phyloP scores from a whole-genome alignment of 2,888 invertebrate genomes.

The Nebria salina region DNA sequence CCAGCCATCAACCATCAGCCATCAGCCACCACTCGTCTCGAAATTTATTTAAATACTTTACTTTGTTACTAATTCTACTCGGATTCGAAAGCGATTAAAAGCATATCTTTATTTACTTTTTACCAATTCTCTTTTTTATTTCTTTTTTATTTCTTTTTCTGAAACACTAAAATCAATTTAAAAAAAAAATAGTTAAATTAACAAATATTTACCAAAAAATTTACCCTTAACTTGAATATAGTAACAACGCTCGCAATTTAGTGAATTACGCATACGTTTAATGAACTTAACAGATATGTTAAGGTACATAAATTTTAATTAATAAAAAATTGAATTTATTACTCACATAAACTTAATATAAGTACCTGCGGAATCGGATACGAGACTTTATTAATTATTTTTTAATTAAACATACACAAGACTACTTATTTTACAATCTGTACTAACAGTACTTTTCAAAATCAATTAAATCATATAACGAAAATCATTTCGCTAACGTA shows the following conservation, averaged over 20 bases:
- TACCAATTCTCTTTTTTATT: not conserved
- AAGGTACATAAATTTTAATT: not conserved
- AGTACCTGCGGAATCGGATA: not conserved
- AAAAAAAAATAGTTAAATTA: not conserved
- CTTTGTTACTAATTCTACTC: not conserved
- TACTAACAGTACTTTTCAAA: no score
- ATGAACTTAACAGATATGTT: not conserved
- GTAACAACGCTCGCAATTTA: not conserved
- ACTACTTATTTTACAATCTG: not conserved
- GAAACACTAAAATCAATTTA: no score
- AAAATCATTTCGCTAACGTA: no score
- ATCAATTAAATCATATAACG: no score
- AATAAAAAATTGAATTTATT: not conserved
- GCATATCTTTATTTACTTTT: not conserved
- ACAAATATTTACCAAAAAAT: no score
- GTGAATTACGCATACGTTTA: not conserved
- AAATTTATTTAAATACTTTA: not conserved
- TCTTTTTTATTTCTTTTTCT: not conserved
- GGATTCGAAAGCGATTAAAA: not conserved
- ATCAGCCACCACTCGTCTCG: not conserved
- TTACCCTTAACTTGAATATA: no score
- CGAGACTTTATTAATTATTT: not conserved
- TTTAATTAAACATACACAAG: not conserved
- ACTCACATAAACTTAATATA: not conserved
- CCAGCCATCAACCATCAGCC: not conserved